phyloP scores from a whole-genome alignment of 2,113 vertebrate genomes.

The Felis catus region F.catus_Fca126_mat1.0 CM031416.1:31421501-31422000 shows the following conservation, averaged over 20 bases:
- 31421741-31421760: background rate
- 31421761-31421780: background rate
- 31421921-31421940: conserved; percentile 18
- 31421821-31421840: background rate
- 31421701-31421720: background rate
- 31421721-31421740: background rate
- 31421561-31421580: accelerated
- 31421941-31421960: conserved; percentile 62
- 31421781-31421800: background rate
- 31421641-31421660: background rate
- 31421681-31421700: background rate
- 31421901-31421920: background rate
- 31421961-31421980: background rate
- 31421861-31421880: background rate
- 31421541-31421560: background rate
- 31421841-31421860: background rate
- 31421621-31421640: background rate
- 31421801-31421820: background rate
- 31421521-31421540: background rate
- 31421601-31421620: background rate
- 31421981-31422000: conserved; percentile 49
- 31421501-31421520: background rate
- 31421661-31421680: background rate
- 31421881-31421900: background rate
- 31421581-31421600: background rate